Evolutionary conservation across 2,113 vertebrate genomes (phyloP).

Genomic region (Eptesicus fuscus): DNA sequence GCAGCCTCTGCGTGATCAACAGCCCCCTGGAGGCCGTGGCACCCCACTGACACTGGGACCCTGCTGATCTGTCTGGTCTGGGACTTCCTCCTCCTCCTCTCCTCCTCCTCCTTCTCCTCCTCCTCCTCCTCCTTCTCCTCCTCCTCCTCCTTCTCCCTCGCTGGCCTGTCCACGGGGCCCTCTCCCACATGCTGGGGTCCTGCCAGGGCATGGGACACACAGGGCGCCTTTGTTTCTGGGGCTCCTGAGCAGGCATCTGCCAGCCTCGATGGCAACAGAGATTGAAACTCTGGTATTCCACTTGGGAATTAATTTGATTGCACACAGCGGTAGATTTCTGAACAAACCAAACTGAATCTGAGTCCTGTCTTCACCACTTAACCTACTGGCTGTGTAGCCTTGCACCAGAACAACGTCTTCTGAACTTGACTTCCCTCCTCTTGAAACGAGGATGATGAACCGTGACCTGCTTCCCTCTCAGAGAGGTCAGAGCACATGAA

Average conservation of each 20-base stretch:
- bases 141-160: neutral
- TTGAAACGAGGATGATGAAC: neutral
- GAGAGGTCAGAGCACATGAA: neutral
- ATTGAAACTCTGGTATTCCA: neutral
- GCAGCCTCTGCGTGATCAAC: fast-evolving
- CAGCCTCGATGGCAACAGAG: neutral
- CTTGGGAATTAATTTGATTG: neutral
- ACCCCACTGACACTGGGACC: neutral
- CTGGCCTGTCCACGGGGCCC: fast-evolving
- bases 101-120: neutral
- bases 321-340: neutral
- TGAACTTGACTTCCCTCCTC: neutral
- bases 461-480: neutral
- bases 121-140: neutral
- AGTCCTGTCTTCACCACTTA: neutral
- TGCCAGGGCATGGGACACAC: neutral
- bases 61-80: neutral
- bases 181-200: neutral
- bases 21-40: fast-evolving
- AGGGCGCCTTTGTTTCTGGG: neutral
- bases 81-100: neutral
- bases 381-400: neutral
- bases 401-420: neutral
- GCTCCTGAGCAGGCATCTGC: neutral
- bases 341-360: neutral